phyloP scores from a whole-genome alignment of 2,113 vertebrate genomes.

The Cephalopholis sonnerati region DNA sequence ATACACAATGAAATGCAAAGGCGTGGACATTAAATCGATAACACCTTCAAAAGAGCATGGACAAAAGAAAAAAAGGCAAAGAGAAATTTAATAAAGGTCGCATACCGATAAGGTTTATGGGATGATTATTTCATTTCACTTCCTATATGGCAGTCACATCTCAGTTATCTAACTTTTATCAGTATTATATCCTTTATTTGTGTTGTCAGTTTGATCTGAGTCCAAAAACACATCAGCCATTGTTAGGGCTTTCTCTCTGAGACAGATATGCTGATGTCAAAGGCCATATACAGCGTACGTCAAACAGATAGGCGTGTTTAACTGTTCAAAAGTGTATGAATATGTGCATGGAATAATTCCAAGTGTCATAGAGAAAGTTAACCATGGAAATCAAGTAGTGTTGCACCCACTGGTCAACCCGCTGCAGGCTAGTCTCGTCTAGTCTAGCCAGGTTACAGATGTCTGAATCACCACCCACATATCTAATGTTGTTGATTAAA shows the following conservation, averaged over 20 bases:
- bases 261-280: not conserved
- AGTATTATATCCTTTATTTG: not conserved
- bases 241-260: not conserved
- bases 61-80: not conserved
- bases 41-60: not conserved
- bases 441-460: not conserved
- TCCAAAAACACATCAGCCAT: not conserved
- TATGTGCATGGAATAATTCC: not conserved
- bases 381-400: not conserved
- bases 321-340: not conserved
- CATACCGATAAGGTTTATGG: not conserved
- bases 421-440: not conserved
- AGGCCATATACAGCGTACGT: not conserved
- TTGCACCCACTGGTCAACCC: conserved; percentile 2
- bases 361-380: not conserved
- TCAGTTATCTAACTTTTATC: not conserved
- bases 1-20: not conserved
- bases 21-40: not conserved
- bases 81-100: not conserved
- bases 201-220: not conserved
- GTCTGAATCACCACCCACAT: conserved; percentile 5
- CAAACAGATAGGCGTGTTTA: not conserved
- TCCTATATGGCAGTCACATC: not conserved
- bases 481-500: conserved; percentile 6
- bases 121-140: not conserved